Base-by-base conservation (phyloP, 2,797 vertebrate genomes). In the Clamator glandarius region DNA sequence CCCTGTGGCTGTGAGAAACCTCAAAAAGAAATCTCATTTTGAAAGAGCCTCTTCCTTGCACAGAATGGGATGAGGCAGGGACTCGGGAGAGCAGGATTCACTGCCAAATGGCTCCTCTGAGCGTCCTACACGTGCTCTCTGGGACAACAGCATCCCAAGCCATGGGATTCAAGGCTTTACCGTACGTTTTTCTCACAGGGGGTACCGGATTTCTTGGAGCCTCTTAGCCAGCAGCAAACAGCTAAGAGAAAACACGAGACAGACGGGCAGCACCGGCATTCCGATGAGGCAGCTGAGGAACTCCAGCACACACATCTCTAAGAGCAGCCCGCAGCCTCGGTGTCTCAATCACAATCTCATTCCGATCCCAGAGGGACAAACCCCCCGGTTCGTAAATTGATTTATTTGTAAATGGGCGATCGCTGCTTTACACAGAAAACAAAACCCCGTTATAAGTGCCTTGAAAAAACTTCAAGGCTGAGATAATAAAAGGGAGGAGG, bases 401-500 rank as follows among this genome's bases (percentile, higher is more conserved):
- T 97, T 96, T 95, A 96, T 96, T 96, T 79, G 42, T 58, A 61
- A 69, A 66, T 1, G 31, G 41, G 19, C 3, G 3, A 11, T 11
- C 13, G 1, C 46, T 12, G 46, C 57, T 67, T 87, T 63, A 81
- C 55, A 23, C 36, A 77, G 26, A 51, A 41, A 50, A 74, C 35
- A 57, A 74, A n/a, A 54, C 15, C 41, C 28, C 3, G 26, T 28
- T 66, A 66, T 84, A 93, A 89, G 51, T 6, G 23, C n/a, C 41
- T 21, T 12, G 63, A 46, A 35, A 82, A 36, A 23, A 21, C 66
- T 50, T 66, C 72, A 26, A 29, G 46, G n/a, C 8, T 1, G 21
- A 58, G 44, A 31, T 18, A 33, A 58, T 69, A 0, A 2, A 36
- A 23, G n/a, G 55, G 39, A 55, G 3, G 26, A 18, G 6, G 17